Evolutionary conservation across 2,113 vertebrate genomes (phyloP).

Genomic region (Melospiza georgiana): DNA sequence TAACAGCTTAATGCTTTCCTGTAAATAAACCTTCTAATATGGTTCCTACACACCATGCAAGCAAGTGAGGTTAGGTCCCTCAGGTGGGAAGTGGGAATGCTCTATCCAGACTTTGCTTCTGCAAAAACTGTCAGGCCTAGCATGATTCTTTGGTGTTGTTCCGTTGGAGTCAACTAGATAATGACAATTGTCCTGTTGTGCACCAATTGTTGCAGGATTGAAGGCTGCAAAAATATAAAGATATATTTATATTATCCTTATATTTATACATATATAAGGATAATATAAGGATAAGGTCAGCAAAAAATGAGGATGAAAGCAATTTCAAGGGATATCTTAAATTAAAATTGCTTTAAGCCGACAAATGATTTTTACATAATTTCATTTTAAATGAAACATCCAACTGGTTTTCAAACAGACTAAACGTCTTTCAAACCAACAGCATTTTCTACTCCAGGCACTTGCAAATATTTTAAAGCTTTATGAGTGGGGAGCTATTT

Average conservation of each 20-base stretch:
- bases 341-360: not conserved
- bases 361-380: not conserved
- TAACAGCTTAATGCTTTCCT: not conserved
- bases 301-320: not conserved
- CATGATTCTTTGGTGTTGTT: not conserved
- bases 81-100: not conserved
- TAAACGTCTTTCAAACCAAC: not conserved
- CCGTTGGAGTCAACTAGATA: not conserved
- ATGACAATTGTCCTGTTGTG: not conserved
- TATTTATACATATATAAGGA: not conserved
- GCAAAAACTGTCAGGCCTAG: not conserved
- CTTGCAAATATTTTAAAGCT: conserved; percentile 7
- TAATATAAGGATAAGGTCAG: not conserved
- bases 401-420: not conserved
- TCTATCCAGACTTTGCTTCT: not conserved
- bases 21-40: not conserved
- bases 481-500: conserved; percentile 7
- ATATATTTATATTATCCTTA: too few species aligned
- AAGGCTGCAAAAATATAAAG: not conserved
- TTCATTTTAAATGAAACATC: not conserved
- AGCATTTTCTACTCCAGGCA: not conserved
- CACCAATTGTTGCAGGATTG: not conserved
- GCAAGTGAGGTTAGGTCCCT: not conserved
- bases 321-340: not conserved
- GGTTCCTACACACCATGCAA: not conserved